Percentiles rank a stretch among this genome's conserved stretches.
phyloP scores from a whole-genome alignment of 1,140 invertebrate genomes.

The Calliopsis andreniformis region DNA sequence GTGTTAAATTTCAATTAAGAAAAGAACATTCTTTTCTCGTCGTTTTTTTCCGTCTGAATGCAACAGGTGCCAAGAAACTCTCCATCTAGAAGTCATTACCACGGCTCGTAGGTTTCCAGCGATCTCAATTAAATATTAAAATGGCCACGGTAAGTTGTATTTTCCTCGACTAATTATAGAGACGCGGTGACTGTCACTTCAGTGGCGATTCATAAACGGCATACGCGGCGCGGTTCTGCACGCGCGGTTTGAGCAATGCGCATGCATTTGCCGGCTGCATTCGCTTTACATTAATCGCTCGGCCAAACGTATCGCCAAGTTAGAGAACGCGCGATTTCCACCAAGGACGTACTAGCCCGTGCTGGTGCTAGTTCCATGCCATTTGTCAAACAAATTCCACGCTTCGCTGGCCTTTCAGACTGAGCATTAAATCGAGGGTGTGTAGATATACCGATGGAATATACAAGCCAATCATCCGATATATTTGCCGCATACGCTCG shows the following conservation, averaged over 20 bases:
- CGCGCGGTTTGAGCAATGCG: neutral
- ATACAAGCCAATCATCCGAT: slow-evolving; percentile 20
- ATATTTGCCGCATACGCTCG: neutral
- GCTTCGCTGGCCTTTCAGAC: slow-evolving; percentile 35
- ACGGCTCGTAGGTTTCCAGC: too few species aligned
- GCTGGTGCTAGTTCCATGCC: slow-evolving; percentile 35
- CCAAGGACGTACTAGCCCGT: slow-evolving; percentile 40
- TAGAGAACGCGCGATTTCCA: slow-evolving; percentile 43
- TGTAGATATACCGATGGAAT: neutral
- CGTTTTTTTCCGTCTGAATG: too few species aligned
- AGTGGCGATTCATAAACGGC: slow-evolving; percentile 20
- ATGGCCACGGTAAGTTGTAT: neutral
- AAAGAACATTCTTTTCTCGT: too few species aligned
- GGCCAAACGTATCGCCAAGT: slow-evolving; percentile 41
- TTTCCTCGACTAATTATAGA: neutral
- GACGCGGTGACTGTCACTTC: slow-evolving; percentile 16
- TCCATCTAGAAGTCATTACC: neutral
- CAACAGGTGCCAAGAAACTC: too few species aligned
- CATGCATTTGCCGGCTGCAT: neutral
- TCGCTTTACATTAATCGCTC: slow-evolving; percentile 42
- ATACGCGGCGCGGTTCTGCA: neutral
- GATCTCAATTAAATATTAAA: slow-evolving; percentile 17
- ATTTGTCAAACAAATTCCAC: slow-evolving; percentile 52
- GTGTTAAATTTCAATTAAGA: too few species aligned
- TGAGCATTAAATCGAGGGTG: slow-evolving; percentile 43